A percentile compares a stretch with the other conserved stretches of the same genome.
These are phyloP conservation scores for Aplysina aerophoba DNA, from an alignment of 37 sponge, comb jelly and placozoan genomes.

Conservation along the genomic window DNA sequence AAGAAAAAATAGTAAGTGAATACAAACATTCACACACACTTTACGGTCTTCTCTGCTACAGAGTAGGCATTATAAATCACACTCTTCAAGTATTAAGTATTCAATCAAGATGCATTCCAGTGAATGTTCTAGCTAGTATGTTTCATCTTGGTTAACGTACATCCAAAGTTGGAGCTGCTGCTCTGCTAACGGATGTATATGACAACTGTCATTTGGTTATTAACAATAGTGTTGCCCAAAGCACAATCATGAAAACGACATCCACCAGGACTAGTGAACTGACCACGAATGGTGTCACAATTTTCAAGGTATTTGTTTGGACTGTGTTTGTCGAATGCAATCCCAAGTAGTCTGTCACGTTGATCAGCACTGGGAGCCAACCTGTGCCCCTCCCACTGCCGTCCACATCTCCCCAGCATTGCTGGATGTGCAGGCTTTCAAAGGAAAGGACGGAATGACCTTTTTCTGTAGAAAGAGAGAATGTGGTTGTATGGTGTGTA, in stretches of 20 bases:
- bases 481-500: neutral
- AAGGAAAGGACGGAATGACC: no score
- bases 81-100: no score
- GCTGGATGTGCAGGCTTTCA: neutral
- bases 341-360: neutral
- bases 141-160: no score
- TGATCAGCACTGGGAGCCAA: conserved; percentile 21
- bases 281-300: conserved; percentile 4
- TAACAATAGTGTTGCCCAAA: no score
- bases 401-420: neutral
- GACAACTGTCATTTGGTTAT: neutral
- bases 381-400: neutral
- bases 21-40: no score
- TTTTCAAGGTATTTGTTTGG: conserved; percentile 10
- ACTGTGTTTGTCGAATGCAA: conserved; percentile 28
- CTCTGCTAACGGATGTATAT: neutral
- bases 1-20: no score
- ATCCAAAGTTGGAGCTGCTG: no score
- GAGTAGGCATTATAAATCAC: no score
- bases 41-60: no score
- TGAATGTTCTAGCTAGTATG: no score
- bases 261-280: neutral
- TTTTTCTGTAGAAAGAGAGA: neutral
- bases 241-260: conserved; percentile 11
- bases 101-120: no score